Evolutionary conservation across 2,113 vertebrate genomes (phyloP), one percentile per base, ranked within the genome.

Genomic region (Neofelis nebulosa): DNA sequence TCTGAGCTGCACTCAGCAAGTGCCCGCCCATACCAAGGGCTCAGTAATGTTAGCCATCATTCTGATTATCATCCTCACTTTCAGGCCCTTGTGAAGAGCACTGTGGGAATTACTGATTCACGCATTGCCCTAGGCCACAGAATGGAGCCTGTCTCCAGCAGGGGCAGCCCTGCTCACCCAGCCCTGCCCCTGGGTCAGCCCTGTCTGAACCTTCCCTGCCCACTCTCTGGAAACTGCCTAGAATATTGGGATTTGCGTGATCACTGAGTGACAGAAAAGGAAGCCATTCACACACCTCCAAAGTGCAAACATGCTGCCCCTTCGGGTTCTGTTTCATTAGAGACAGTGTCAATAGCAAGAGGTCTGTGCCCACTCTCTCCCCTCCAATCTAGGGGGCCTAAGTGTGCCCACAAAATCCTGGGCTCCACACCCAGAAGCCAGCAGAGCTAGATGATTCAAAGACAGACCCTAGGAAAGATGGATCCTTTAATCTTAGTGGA

Each of bases 111-210:
- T 65, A 84, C 23, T 55, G n/a, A 61, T 52, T 7, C 71, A 94
- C 0, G 0, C 38, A 38, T 33, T 1, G 4, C 18, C 19, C 41
- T 27, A 13, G 41, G 36, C 15, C 29, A 61, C n/a, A n/a, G 52
- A 45, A 66, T 0, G 27, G 25, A 81, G n/a, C 16, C 25, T 23
- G 10, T 10, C 25, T 45, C n/a, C 41, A 13, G 21, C 5, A 0
- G 16, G 45, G 45, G 45, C 45, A 45, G 45, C 57, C 57, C 50
- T 50, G 50, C 50, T 50, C 50, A 50, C 14, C 13, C 21, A 82
- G 66, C 36, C 52, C 38, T 86, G n/a, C 29, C 36, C 65, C 68
- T 38, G 61, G 33, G 9, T 29, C 55, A 9, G 31, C 0, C 0
- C 14, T 21, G 36, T 82, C 38, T 16, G 33, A 50, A n/a, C 45